A percentile compares a stretch with the other conserved stretches of the same genome.
Evolutionary conservation across 2,888 invertebrate genomes (phyloP).

Genomic region (Ennomos erosarius): DNA sequence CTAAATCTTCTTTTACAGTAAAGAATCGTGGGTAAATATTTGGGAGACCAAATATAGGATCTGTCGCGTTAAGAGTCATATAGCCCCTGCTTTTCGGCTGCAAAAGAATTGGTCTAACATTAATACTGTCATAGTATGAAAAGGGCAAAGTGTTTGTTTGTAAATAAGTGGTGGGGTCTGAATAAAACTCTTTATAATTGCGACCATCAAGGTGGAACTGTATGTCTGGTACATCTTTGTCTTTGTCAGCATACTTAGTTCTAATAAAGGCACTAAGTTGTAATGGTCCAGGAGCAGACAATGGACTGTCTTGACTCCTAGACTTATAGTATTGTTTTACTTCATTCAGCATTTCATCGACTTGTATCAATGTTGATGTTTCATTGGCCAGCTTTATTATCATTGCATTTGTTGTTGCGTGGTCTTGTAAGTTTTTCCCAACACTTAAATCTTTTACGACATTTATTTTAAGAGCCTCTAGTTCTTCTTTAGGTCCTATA

Average conservation of each 20-base stretch:
- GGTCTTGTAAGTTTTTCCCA: slow-evolving; percentile 90
- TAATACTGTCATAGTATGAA: slow-evolving; percentile 86
- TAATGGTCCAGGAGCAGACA: slow-evolving; percentile 83
- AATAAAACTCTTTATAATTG: slow-evolving; percentile 81
- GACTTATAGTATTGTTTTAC: slow-evolving; percentile 66
- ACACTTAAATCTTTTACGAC: slow-evolving; percentile 87
- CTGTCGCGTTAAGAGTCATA: slow-evolving; percentile 85
- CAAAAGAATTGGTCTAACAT: slow-evolving; percentile 86
- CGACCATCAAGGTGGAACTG: slow-evolving; percentile 87
- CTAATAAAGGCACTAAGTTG: slow-evolving; percentile 85
- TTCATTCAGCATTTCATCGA: slow-evolving; percentile 62
- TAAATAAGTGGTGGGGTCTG: slow-evolving; percentile 80
- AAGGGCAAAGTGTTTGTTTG: slow-evolving; percentile 78
- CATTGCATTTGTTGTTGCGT: slow-evolving; percentile 83
- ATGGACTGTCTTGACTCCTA: slow-evolving; percentile 63
- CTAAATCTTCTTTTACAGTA: slow-evolving; percentile 85
- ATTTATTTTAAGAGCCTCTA: slow-evolving; percentile 73
- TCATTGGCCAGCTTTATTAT: slow-evolving; percentile 81
- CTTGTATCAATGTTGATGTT: slow-evolving; percentile 73
- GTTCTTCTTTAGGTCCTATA: slow-evolving; percentile 84
- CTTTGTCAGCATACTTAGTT: slow-evolving; percentile 80
- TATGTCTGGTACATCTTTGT: slow-evolving; percentile 85
- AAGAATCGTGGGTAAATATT: slow-evolving; percentile 89
- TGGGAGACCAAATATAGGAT: slow-evolving; percentile 89
- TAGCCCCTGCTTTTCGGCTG: slow-evolving; percentile 86